Base-by-base conservation (phyloP, 2,113 vertebrate species). In the Carollia perspicillata region DNA sequence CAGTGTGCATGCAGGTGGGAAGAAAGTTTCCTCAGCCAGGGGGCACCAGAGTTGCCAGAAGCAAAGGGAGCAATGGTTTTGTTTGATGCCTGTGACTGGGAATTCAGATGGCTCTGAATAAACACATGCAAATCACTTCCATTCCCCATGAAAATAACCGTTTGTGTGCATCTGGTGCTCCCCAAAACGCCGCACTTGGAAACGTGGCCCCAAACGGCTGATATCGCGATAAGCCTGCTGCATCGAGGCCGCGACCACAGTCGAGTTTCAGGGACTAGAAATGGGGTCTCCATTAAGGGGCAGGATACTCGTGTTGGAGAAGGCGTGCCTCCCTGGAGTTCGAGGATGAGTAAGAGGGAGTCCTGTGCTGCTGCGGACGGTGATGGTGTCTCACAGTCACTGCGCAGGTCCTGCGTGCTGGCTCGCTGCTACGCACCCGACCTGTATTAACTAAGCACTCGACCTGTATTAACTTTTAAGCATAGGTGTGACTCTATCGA, bases 91-190 rank as follows among this genome's bases (percentile, higher is more conserved):
- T 63, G 66, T 1, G 35, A 44, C 44, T 55, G 60, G 87, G 87
- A 79, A 86, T 51, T 95, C 94, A 91, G 90, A 93, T 40, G 88
- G 35, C 63, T 84, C 72, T 79, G 78, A 89, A 47, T 75, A 89
- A 84, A 91, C 42, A 2, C 47, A 93, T 86, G 83, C 84, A 81
- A 63, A 97, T 95, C 84, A 11, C 93, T 94, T 87, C 71, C 74
- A 35, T 92, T 92, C 37, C 90, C 90, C 55, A 4, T 88, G 95
- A 88, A 96, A 97, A 95, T 58, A 95, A 86, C 94, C 78, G 2
- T 95, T 20, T 5, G 42, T 11, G 60, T 33, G 49, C 94, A 94
- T 93, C 95, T 95, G 96, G 87, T 58, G 44, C 63, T 66, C 74
- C 10, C 85, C 80, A 77, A 72, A 85, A 71, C 3, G 68, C 85